Evolutionary conservation across 2,888 invertebrate genomes (phyloP).

Genomic region (Scaptomyza flava): DNA sequence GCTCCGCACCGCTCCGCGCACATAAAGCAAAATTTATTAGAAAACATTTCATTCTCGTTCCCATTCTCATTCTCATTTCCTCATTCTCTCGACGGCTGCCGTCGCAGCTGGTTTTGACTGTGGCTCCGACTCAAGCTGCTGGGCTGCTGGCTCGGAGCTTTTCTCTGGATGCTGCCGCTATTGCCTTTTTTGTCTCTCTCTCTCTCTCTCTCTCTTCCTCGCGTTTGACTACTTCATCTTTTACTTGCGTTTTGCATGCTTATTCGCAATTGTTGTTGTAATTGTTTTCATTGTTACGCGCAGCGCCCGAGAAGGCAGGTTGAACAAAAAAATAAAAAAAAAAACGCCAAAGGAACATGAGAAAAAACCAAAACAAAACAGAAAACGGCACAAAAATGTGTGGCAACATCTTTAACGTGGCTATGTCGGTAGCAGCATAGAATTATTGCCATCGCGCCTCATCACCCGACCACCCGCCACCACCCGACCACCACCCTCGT

Average conservation of each 20-base stretch:
- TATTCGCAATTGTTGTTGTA: conserved; percentile 83
- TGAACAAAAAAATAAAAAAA: conserved; percentile 27
- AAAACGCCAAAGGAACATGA: conserved; percentile 11
- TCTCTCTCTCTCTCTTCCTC: conserved; percentile 2
- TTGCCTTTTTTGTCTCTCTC: too few relatives aligned
- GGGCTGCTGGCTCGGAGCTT: conserved; percentile 17
- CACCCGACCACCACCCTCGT: background rate
- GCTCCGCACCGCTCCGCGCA: conserved; percentile 71
- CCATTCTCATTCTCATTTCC: conserved; percentile 24
- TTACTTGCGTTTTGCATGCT: conserved; percentile 82
- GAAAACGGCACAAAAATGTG: conserved; percentile 69
- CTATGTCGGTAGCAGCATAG: conserved; percentile 75
- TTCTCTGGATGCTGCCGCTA: conserved; percentile 15
- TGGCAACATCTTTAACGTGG: conserved; percentile 80
- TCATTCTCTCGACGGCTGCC: conserved; percentile 32
- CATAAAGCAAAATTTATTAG: conserved; percentile 85
- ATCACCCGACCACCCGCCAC: conserved; percentile 1
- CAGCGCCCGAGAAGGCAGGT: conserved; percentile 34
- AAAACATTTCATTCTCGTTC: conserved; percentile 82
- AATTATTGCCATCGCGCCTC: conserved; percentile 68
- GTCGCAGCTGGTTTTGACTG: conserved; percentile 62
- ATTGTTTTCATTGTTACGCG: conserved; percentile 81
- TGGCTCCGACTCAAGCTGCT: conserved; percentile 38
- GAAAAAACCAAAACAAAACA: conserved; percentile 37
- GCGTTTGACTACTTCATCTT: conserved; percentile 72